Evolutionary conservation across 2,797 vertebrate genomes (phyloP).

Genomic region (Siniperca obscura): DNA sequence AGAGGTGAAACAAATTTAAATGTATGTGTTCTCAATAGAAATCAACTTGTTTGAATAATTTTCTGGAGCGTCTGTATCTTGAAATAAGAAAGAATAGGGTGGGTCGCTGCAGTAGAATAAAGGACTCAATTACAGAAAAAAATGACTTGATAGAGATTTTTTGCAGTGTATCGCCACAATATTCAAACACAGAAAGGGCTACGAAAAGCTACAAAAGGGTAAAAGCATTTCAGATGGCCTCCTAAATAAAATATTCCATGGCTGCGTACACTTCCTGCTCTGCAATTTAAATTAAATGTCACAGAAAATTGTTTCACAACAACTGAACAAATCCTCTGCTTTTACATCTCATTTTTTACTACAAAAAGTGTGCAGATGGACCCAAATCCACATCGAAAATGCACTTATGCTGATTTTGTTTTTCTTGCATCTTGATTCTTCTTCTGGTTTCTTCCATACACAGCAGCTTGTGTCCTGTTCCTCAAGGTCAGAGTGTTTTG

Average conservation of each 20-base stretch:
- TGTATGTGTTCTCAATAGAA: too few relatives aligned
- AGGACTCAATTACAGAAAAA: neutral
- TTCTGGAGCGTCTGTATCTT: neutral
- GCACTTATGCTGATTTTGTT: too few relatives aligned
- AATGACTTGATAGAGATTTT: neutral
- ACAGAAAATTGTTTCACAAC: conserved; percentile 4
- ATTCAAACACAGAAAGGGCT: conserved; percentile 7
- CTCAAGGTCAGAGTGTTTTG: conserved; percentile 20
- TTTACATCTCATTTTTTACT: neutral
- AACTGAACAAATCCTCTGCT: neutral
- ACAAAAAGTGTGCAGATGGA: neutral
- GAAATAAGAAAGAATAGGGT: too few relatives aligned
- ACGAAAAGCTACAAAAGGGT: neutral
- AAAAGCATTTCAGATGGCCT: neutral
- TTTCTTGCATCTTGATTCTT: neutral
- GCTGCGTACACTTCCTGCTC: neutral
- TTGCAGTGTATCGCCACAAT: neutral
- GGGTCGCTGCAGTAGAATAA: neutral
- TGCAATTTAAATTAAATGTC: conserved; percentile 1
- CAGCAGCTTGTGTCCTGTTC: neutral
- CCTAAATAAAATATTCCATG: neutral
- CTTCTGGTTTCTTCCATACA: neutral
- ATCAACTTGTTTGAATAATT: neutral
- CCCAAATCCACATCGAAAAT: neutral
- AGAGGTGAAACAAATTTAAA: too few relatives aligned